Conservation (phyloP, 2,113 vertebrate species). For the Hymenochirus boettgeri region DNA sequence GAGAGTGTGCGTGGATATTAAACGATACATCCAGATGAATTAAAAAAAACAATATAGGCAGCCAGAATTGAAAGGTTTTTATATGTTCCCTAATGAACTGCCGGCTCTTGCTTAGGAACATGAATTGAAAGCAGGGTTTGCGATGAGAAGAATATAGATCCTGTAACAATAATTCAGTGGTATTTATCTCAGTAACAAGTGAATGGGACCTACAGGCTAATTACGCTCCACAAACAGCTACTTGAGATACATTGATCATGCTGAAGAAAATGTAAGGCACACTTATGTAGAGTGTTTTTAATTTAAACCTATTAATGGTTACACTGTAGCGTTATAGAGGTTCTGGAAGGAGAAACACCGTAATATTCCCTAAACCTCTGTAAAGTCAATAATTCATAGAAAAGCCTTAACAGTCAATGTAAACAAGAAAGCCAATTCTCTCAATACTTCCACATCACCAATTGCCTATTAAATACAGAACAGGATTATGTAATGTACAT, state of each 20-base stretch:
- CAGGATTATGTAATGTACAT: no score
- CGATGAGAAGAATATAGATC: not conserved
- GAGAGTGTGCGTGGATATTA: no score
- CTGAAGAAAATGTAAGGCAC: slow-evolving; percentile 20
- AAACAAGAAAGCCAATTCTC: not conserved
- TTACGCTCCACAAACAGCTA: not conserved
- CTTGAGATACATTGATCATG: slow-evolving; percentile 17
- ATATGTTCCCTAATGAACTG: not conserved
- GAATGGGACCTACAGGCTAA: not conserved
- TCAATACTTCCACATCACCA: no score
- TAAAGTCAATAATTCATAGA: slow-evolving; percentile 3
- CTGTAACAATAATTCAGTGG: not conserved
- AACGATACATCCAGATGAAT: no score
- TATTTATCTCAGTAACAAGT: not conserved
- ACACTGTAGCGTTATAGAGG: slow-evolving; percentile 6
- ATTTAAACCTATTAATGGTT: slow-evolving; percentile 31
- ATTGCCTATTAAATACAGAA: no score
- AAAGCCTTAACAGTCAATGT: not conserved
- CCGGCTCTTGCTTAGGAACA: not conserved
- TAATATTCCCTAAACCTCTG: not conserved
- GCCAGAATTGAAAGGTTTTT: not conserved
- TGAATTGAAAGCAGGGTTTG: not conserved
- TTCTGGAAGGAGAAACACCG: not conserved
- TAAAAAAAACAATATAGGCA: not conserved
- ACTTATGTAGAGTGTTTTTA: not conserved